Evolutionary conservation across 53 echinoderm and acorn worm species (phyloP).

Genomic region (Antedon mediterranea): DNA sequence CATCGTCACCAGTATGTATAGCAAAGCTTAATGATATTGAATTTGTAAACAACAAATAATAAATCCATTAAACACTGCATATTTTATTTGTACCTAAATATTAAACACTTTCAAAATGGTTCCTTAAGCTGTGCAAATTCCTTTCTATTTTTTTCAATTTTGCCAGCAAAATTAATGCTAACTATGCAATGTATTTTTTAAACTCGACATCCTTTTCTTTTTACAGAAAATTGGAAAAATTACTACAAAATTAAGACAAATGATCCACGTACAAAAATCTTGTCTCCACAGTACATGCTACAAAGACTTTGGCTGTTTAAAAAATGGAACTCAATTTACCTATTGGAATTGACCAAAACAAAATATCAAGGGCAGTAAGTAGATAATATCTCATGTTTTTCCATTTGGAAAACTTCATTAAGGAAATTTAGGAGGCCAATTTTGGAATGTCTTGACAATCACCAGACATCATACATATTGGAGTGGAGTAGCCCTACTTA

Average conservation of each 20-base stretch:
- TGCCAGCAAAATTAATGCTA: neutral
- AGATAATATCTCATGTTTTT: neutral
- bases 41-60: too few species aligned
- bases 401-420: neutral
- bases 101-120: too few species aligned
- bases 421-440: neutral
- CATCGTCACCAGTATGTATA: too few species aligned
- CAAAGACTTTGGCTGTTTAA: slow-evolving; percentile 1
- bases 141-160: neutral
- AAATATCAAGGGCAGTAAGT: neutral
- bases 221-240: too few species aligned
- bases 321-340: neutral
- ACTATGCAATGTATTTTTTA: too few species aligned
- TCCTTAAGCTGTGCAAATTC: too few species aligned
- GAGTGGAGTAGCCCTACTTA: too few species aligned
- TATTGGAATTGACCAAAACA: neutral
- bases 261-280: neutral
- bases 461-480: neutral
- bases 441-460: neutral
- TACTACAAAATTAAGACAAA: neutral
- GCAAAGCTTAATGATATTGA: too few species aligned
- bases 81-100: too few species aligned
- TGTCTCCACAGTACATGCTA: neutral
- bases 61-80: too few species aligned
- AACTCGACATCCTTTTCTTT: neutral